Conservation (phyloP, 1,140 invertebrate genomes). For the Platyura marginata region DNA sequence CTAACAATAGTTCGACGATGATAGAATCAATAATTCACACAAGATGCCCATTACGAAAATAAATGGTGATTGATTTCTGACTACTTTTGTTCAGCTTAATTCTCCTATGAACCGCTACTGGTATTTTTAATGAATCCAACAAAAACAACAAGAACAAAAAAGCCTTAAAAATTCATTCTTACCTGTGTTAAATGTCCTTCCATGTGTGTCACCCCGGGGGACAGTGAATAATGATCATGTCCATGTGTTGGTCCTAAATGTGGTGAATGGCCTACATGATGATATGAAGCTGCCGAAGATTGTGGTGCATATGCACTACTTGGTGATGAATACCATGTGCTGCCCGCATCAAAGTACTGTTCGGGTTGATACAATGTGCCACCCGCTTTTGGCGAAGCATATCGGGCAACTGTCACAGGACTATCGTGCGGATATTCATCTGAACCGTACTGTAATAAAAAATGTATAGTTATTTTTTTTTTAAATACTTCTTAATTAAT, state of each 20-base stretch:
- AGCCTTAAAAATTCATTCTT: too few species aligned
- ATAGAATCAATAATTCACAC: too few species aligned
- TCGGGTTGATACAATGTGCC: constrained; percentile 14
- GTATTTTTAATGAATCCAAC: too few species aligned
- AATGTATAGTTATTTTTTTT: neutral
- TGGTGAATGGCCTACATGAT: constrained; percentile 12
- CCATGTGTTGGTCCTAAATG: constrained; percentile 16
- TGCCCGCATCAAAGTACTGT: constrained; percentile 22
- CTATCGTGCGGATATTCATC: constrained; percentile 57
- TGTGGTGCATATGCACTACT: constrained; percentile 12
- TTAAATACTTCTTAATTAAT: neutral
- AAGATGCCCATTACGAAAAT: too few species aligned
- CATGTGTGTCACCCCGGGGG: constrained; percentile 22
- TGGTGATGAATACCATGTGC: constrained; percentile 19
- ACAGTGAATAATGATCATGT: constrained; percentile 27
- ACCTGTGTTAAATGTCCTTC: constrained; percentile 5
- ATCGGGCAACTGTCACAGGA: constrained; percentile 35
- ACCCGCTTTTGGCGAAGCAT: constrained; percentile 55
- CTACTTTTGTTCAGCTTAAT: too few species aligned
- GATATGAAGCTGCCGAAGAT: constrained; percentile 9
- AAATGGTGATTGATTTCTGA: too few species aligned
- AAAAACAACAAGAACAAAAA: too few species aligned
- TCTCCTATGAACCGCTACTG: too few species aligned
- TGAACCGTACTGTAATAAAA: constrained; percentile 56
- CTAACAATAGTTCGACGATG: too few species aligned